Base-by-base conservation (phyloP, 2,888 invertebrate species). In the Dryobota labecula region DNA sequence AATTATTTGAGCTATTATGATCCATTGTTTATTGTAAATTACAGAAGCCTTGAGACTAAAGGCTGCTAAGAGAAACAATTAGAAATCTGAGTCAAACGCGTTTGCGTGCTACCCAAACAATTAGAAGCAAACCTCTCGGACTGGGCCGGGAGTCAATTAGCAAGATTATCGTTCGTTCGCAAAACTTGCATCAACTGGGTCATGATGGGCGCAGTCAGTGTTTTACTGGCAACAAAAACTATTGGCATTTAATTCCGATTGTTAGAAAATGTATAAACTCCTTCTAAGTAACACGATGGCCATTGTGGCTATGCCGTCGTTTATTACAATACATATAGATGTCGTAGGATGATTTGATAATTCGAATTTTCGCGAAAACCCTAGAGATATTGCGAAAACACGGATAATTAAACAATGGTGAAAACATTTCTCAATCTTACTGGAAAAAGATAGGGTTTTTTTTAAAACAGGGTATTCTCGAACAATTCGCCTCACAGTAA, bases 71-170 rank as follows among this genome's bases (percentile, higher is more conserved):
- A 91, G 89, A 80, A 90, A 88, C 92, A 94, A 94, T 95, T 94
- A 94, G 93, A 92, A 92, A 93, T 92, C 91, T 82, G 84, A 89
- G 89, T 92, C 92, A 87, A 92, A 92, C 90, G 86, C 87, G 88
- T 89, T 92, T 89, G 92, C 92, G 91, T 92, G 93, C 88, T 90
- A 87, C 91, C 89, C 89, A 93, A 92, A 91, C 93, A 94, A 94
- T 95, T 95, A 94, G 94, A 88, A 85, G 78, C 87, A 72, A 84
- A 82, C 87, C 90, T 91, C 90, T 92, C 87, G 90, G 89, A n/a
- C 86, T 86, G 86, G 92, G 91, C 87, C 90, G 86, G 84, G 80
- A 86, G 86, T 78, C 87, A 90, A 89, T 93, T 94, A 93, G 88
- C 82, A 74, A 86, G 82, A 84, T 94, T 94, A 94, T 86, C 91